A percentile compares a stretch with the other conserved stretches of the same genome.
These are phyloP conservation scores for Catalaphyllia jardinei DNA, from an alignment of 64 coral and sea anemone species.

Conservation along the genomic window DNA sequence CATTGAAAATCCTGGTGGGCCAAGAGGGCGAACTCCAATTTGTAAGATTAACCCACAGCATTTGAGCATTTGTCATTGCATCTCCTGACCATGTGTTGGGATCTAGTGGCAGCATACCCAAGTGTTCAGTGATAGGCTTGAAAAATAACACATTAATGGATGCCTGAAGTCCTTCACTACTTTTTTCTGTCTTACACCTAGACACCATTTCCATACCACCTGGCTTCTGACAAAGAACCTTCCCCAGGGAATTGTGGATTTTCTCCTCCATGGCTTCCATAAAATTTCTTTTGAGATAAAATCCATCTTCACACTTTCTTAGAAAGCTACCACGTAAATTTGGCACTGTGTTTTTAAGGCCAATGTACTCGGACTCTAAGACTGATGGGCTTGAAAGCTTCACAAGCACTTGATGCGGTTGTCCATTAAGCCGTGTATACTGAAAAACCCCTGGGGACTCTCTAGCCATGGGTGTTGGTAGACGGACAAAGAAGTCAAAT, in stretches of 20 bases:
- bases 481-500: conserved; percentile 11
- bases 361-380: neutral
- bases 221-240: conserved; percentile 9
- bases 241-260: neutral
- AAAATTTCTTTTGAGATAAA: conserved; percentile 2
- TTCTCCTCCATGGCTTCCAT: conserved; percentile 19
- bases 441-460: neutral
- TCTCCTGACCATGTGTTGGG: conserved; percentile 23
- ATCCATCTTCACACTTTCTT: neutral
- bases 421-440: neutral
- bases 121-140: neutral
- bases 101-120: conserved; percentile 24
- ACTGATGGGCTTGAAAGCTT: neutral
- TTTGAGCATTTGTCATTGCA: conserved; percentile 25
- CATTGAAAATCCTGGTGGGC: conserved; percentile 8
- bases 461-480: neutral
- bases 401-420: neutral
- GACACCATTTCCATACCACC: conserved; percentile 34
- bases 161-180: neutral
- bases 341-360: neutral
- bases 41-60: conserved; percentile 30
- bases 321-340: neutral
- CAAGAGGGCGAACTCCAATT: neutral
- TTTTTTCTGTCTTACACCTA: neutral
- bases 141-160: conserved; percentile 9